Base-by-base conservation (phyloP, 2,113 vertebrate species). In the Hippocampus guttulatus region DNA sequence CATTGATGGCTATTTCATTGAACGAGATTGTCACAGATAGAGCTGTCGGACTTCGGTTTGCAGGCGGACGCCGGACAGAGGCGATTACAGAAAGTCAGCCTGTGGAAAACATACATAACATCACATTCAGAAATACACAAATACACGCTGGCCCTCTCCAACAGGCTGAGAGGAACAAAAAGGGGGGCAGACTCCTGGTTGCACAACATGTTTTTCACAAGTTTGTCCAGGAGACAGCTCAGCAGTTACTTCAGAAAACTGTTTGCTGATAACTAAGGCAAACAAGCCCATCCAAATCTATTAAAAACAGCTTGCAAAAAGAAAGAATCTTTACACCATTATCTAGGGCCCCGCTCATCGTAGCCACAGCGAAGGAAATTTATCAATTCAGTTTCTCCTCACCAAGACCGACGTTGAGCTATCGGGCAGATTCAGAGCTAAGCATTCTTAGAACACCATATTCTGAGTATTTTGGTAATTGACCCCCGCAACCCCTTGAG, bases 171-270 rank as follows among this genome's bases (percentile, higher is more conserved):
- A 87, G 76, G 84, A 85, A 84, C 80, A 70, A 73, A 79, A 63
- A 83, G 84, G 83, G 82, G 87, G 81, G 75, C 75, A 63, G 74
- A 27, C 80, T 75, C 73, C 68, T 73, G 77, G 80, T 88, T 88
- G 85, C 88, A 88, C 89, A 89, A 91, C 88, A 83, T 86, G 87
- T 91, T 90, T 88, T 88, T 81, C 68, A 23, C 57, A 3, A 80
- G 78, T 80, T 66, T 51, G 47, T 76, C 74, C 68, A 68, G 77
- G 54, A 87, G 79, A 87, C 82, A 78, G 70, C 82, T 80, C 71
- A 79, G 80, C 57, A 18, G 80, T 79, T 85, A 78, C 81, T 79
- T 85, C 71, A 84, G 71, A 84, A 81, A 82, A 77, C 63, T n/a
- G 71, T 73, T 54, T 57, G 38, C 58, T 68, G 80, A 86, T 83